Percentiles rank a stretch among this genome's conserved stretches.
Conservation (phyloP, 2,888 invertebrate species). For the Encarsia formosa region DNA sequence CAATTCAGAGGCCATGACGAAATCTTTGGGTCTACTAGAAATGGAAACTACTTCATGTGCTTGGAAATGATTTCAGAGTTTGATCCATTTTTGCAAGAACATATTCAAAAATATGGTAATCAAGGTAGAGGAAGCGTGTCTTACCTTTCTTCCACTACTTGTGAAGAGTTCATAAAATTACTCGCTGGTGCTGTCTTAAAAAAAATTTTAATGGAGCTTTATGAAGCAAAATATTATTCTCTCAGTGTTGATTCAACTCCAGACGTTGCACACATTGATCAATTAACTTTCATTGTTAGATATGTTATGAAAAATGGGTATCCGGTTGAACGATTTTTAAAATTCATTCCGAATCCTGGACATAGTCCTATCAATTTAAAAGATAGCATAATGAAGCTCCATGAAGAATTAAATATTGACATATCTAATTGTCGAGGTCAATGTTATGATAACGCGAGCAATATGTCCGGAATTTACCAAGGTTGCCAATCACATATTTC, state of each 20-base stretch:
- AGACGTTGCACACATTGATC: constrained; percentile 30
- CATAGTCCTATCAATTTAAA: constrained; percentile 27
- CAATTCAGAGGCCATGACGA: constrained; percentile 35
- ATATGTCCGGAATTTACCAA: constrained; percentile 31
- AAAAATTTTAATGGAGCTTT: constrained; percentile 26
- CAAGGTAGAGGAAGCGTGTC: constrained; percentile 31
- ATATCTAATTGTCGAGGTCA: constrained; percentile 33
- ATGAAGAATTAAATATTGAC: constrained; percentile 7
- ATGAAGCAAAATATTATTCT: constrained; percentile 31
- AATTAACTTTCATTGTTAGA: constrained; percentile 32
- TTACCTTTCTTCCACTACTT: constrained; percentile 36
- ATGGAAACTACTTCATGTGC: constrained; percentile 38
- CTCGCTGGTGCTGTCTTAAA: constrained; percentile 34
- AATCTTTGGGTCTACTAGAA: constrained; percentile 31
- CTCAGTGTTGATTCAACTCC: constrained; percentile 34
- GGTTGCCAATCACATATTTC: constrained; percentile 30
- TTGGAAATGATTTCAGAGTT: constrained; percentile 37
- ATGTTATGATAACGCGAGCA: constrained; percentile 34
- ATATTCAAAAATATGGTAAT: constrained; percentile 34
- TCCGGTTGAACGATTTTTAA: constrained; percentile 29
- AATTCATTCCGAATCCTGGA: constrained; percentile 27
- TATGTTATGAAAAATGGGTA: constrained; percentile 27
- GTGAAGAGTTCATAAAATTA: constrained; percentile 37
- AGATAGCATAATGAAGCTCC: constrained; percentile 26
- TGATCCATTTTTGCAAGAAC: constrained; percentile 35